phyloP scores from a whole-genome alignment of 2,888 invertebrate species.

The Troides oblongomaculatus region DNA sequence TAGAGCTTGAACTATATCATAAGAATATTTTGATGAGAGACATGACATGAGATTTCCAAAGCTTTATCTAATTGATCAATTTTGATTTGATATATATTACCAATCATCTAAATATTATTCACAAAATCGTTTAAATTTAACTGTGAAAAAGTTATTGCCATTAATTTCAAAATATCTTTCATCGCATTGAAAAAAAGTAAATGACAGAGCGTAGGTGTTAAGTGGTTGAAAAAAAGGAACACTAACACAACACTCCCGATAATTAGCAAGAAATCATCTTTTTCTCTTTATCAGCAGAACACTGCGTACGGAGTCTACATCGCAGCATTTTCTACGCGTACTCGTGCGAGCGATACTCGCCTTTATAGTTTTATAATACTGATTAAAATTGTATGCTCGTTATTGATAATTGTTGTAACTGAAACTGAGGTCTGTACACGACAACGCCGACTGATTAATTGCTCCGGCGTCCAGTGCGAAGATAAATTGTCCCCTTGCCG shows the following conservation, averaged over 20 bases:
- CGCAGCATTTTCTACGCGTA: conserved; percentile 34
- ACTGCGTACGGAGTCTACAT: conserved; percentile 49
- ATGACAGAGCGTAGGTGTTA: conserved; percentile 67
- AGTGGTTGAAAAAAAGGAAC: conserved; percentile 62
- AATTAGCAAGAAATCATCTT: conserved; percentile 76
- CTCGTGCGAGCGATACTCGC: conserved; percentile 31
- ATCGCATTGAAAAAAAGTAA: conserved; percentile 43
- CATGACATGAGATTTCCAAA: too few species aligned
- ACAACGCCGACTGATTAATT: conserved; percentile 76
- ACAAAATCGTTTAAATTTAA: too few species aligned
- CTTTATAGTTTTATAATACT: conserved; percentile 34
- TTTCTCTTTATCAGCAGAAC: conserved; percentile 69
- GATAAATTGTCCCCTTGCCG: conserved; percentile 60
- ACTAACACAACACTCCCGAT: conserved; percentile 58
- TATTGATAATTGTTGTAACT: conserved; percentile 39
- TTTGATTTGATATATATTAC: too few species aligned
- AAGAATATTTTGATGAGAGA: too few species aligned
- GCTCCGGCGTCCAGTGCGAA: conserved; percentile 66
- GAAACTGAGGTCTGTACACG: conserved; percentile 50
- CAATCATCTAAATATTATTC: too few species aligned
- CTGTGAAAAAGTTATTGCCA: too few species aligned
- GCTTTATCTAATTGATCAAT: too few species aligned
- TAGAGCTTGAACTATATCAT: too few species aligned
- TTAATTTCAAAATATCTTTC: too few species aligned
- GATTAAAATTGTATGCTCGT: conserved; percentile 36